phyloP scores from a whole-genome alignment of 2,113 vertebrate species.

The Aplodontia rufa region DNA sequence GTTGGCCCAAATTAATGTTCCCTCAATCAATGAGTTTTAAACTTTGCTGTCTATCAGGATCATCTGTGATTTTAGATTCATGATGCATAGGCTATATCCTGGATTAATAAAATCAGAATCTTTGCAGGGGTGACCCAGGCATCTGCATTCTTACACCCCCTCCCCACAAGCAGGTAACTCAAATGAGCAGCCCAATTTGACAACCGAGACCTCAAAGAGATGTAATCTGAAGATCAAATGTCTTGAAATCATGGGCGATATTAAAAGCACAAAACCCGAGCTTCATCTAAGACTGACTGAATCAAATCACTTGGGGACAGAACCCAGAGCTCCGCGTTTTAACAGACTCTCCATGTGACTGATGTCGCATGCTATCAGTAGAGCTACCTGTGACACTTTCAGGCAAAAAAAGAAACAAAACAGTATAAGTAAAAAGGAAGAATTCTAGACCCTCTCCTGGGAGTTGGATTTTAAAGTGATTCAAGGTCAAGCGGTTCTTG shows the following conservation, averaged over 20 bases:
- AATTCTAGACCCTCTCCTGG: not conserved
- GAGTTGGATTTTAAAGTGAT: not conserved
- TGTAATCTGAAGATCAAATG: not conserved
- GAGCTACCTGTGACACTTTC: not conserved
- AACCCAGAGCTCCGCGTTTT: not conserved
- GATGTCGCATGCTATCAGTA: not conserved
- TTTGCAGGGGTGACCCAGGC: not conserved
- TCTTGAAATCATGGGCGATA: not conserved
- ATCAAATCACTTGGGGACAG: not conserved
- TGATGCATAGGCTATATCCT: not conserved
- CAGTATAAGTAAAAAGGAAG: not conserved
- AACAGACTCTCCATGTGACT: not conserved
- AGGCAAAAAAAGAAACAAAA: not conserved
- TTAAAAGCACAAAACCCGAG: not conserved
- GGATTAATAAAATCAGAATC: not conserved
- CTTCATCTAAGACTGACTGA: not conserved
- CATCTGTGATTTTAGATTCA: not conserved
- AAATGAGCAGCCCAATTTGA: not conserved
- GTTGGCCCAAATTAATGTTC: conserved; percentile 21
- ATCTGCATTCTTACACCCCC: not conserved
- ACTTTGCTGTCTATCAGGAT: not conserved
- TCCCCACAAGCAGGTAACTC: not conserved
- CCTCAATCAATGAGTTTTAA: not conserved
- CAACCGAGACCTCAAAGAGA: not conserved
- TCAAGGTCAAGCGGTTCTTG: not conserved